A percentile compares a stretch with the other conserved stretches of the same genome.
These are phyloP conservation scores for Metellina segmentata DNA, from an alignment of 2,888 invertebrate genomes.

Conservation along the genomic window DNA sequence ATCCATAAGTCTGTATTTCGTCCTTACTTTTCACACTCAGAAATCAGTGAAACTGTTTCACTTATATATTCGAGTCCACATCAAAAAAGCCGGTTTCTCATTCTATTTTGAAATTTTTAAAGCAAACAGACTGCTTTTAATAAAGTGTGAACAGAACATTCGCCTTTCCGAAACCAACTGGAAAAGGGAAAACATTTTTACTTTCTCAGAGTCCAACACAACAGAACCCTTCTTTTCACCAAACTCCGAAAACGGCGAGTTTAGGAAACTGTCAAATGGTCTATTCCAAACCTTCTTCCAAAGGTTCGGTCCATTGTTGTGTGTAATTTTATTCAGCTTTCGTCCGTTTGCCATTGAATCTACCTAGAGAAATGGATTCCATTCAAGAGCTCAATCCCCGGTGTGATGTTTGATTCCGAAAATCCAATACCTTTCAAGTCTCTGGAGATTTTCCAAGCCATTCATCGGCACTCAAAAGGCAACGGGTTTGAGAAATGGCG, in stretches of 20 bases:
- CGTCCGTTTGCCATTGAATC: conserved; percentile 28
- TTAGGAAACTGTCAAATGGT: conserved; percentile 34
- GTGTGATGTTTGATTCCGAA: conserved; percentile 64
- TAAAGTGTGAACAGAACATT: not conserved
- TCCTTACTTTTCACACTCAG: no score
- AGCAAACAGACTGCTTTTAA: not conserved
- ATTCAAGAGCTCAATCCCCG: conserved; percentile 43
- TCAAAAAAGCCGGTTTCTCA: no score
- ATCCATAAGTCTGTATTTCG: no score
- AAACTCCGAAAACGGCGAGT: conserved; percentile 6
- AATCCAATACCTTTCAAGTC: conserved; percentile 63
- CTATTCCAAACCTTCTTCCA: conserved; percentile 18
- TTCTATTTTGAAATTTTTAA: not conserved
- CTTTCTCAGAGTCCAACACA: conserved; percentile 10
- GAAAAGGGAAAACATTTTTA: not conserved
- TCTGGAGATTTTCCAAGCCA: conserved; percentile 38
- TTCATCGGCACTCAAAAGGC: conserved; percentile 50
- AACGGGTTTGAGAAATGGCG: conserved; percentile 46
- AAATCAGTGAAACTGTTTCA: no score
- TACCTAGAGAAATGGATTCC: conserved; percentile 56
- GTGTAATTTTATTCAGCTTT: conserved; percentile 68
- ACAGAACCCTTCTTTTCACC: not conserved
- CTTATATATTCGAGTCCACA: no score
- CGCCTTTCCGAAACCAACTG: not conserved
- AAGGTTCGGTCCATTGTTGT: conserved; percentile 35